phyloP scores from a whole-genome alignment of 2,113 vertebrate genomes.

The Colistium nudipinnis region DNA sequence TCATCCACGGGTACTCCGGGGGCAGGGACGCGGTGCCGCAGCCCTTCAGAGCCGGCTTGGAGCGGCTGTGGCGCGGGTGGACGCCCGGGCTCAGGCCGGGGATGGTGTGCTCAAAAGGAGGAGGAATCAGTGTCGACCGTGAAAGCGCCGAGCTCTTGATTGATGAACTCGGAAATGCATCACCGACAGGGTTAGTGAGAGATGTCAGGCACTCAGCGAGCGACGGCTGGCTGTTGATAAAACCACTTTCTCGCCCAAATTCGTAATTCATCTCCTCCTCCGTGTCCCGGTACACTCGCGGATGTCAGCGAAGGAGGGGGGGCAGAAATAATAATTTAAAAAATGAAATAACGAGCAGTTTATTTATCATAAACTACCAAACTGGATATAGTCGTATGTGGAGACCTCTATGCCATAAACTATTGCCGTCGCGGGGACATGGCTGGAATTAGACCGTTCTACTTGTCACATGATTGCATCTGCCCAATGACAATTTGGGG shows the following conservation, averaged over 20 bases:
- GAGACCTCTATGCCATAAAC: constrained; percentile 97
- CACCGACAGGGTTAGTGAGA: constrained; percentile 97
- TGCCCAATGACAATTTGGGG: constrained; percentile 99
- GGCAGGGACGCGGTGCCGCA: constrained; percentile 85
- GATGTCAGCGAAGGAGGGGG: constrained; percentile 79
- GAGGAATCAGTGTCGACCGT: constrained; percentile 98
- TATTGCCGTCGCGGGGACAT: constrained; percentile 98
- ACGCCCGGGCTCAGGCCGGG: constrained; percentile 91
- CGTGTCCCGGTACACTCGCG: constrained; percentile 87
- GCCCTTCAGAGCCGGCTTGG: constrained; percentile 87
- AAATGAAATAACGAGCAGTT: constrained; percentile 86
- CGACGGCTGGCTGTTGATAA: constrained; percentile 99
- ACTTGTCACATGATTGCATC: constrained; percentile 99
- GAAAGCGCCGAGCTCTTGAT: constrained; percentile 99
- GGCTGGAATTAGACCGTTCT: constrained; percentile 98
- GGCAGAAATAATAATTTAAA: constrained; percentile 60
- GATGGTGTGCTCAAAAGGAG: constrained; percentile 98
- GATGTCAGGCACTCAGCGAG: constrained; percentile 99
- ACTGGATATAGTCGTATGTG: constrained; percentile 95
- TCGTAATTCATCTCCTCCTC: constrained; percentile 99
- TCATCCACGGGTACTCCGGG: constrained; percentile 98
- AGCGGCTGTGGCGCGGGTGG: constrained; percentile 92
- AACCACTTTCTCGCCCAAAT: constrained; percentile 99
- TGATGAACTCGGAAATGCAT: constrained; percentile 99
- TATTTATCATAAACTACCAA: constrained; percentile 87